These are phyloP conservation scores for Macroteleia sp. DNA, from an alignment of 2,888 invertebrate genomes.

Conservation along the genomic window DNA sequence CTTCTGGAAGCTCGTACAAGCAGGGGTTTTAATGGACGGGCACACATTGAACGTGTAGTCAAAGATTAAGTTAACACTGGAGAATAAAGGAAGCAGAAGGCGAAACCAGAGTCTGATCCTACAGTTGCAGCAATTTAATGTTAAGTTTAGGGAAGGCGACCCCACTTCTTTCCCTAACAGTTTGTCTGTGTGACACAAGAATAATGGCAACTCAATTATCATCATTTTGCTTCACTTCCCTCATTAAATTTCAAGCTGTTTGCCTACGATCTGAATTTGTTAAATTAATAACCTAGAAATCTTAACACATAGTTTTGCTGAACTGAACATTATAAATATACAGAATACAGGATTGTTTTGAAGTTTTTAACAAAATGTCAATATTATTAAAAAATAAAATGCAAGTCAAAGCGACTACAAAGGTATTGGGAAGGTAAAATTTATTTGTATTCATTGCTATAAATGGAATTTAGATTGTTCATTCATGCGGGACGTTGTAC, in stretches of 20 bases:
- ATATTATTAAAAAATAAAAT: too few species aligned
- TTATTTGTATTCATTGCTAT: too few species aligned
- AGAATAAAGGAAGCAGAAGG: slow-evolving; percentile 37
- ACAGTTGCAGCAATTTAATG: slow-evolving; percentile 20
- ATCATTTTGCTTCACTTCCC: slow-evolving; percentile 29
- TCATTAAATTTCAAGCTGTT: slow-evolving; percentile 39
- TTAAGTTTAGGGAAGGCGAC: not conserved
- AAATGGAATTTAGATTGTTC: too few species aligned
- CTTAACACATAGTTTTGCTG: too few species aligned
- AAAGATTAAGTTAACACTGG: slow-evolving; percentile 40
- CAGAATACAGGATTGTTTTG: too few species aligned
- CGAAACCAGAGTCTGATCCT: slow-evolving; percentile 15
- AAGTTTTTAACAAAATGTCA: too few species aligned
- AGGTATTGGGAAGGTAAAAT: too few species aligned
- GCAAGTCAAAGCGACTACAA: too few species aligned
- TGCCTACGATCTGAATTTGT: slow-evolving; percentile 49
- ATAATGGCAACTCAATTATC: slow-evolving; percentile 52
- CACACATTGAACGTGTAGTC: slow-evolving; percentile 37
- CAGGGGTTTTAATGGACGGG: slow-evolving; percentile 32
- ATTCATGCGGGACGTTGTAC: too few species aligned
- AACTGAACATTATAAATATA: too few species aligned
- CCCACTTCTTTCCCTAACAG: not conserved
- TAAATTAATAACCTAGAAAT: slow-evolving; percentile 50
- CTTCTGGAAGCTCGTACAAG: slow-evolving; percentile 26
- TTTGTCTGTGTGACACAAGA: slow-evolving; percentile 25